phyloP scores from a whole-genome alignment of 2,888 invertebrate species.

The Idaea straminata region DNA sequence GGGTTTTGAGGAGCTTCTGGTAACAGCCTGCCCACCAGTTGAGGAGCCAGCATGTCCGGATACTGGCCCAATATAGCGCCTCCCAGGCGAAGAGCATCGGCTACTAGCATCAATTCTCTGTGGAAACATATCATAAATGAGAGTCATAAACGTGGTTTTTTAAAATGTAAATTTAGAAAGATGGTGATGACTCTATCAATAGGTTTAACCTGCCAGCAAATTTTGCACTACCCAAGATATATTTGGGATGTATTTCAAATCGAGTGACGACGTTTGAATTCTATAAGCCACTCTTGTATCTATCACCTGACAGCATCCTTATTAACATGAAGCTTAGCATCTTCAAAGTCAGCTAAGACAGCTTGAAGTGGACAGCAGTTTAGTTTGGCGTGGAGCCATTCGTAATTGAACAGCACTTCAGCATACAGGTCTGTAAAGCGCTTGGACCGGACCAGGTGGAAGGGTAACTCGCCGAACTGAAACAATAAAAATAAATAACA shows the following conservation, averaged over 20 bases:
- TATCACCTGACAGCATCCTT: conserved; percentile 88
- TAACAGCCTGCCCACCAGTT: conserved; percentile 93
- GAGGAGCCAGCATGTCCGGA: conserved; percentile 97
- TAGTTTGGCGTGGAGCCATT: conserved; percentile 97
- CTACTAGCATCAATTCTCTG: conserved; percentile 94
- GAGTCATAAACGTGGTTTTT: too few relatives aligned
- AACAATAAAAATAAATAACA: not conserved
- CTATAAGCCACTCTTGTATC: not conserved
- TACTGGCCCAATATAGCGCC: conserved; percentile 95
- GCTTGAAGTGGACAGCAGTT: conserved; percentile 97
- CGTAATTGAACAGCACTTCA: conserved; percentile 97
- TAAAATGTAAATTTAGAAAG: too few relatives aligned
- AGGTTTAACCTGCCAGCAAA: too few relatives aligned
- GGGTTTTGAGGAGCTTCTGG: conserved; percentile 87
- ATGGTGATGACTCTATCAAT: too few relatives aligned
- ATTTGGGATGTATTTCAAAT: too few relatives aligned
- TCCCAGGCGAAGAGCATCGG: conserved; percentile 95
- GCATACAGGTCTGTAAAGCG: conserved; percentile 94
- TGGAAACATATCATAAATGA: too few relatives aligned
- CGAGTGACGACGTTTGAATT: too few relatives aligned
- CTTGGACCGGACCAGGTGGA: conserved; percentile 94
- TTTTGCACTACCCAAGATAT: too few relatives aligned
- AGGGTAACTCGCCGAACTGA: conserved; percentile 96
- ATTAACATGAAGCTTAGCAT: conserved; percentile 90
- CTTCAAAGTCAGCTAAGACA: conserved; percentile 97